Base-by-base conservation (phyloP, 2,888 invertebrate species). In the Endomychus coccineus region DNA sequence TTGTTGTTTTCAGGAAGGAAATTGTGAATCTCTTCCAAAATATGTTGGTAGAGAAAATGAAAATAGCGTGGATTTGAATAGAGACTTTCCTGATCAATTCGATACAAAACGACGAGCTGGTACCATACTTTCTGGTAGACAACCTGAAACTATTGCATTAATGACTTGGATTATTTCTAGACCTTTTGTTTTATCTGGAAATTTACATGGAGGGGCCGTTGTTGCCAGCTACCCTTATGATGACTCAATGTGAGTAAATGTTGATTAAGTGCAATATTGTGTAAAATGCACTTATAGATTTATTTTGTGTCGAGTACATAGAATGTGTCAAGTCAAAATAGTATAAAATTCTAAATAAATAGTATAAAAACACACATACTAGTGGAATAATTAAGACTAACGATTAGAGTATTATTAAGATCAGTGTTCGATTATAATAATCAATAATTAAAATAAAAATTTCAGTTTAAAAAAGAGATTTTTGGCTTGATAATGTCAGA, bases 221-320 rank as follows among this genome's bases (percentile, higher is more conserved):
- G 97, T 98, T 2, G 96, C 95, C 33, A 97, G 96, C 64, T 98
- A 96, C 68, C 98, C 98, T 0, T 99, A 77, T 58, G 96, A 94
- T 66, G 83, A 90, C 62, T 81, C 83, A 10, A 73, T 73, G 86
- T 85, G 69, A 44, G 50, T 43, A 21, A 12, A 34, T 7, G 4
- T 10, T n/a, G n/a, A n/a, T n/a, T n/a, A n/a, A n/a, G n/a, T n/a
- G n/a, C n/a, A n/a, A n/a, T n/a, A n/a, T n/a, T n/a, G n/a, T n/a
- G n/a, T n/a, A n/a, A n/a, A n/a, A n/a, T n/a, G n/a, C n/a, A n/a
- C n/a, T n/a, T n/a, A n/a, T n/a, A n/a, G n/a, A n/a, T n/a, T n/a
- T n/a, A n/a, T n/a, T n/a, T n/a, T n/a, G n/a, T n/a, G n/a, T n/a
- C n/a, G n/a, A n/a, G n/a, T n/a, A n/a, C n/a, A n/a, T n/a, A n/a